Base-by-base conservation (phyloP, 2,888 invertebrate species). In the Syritta pipiens region DNA sequence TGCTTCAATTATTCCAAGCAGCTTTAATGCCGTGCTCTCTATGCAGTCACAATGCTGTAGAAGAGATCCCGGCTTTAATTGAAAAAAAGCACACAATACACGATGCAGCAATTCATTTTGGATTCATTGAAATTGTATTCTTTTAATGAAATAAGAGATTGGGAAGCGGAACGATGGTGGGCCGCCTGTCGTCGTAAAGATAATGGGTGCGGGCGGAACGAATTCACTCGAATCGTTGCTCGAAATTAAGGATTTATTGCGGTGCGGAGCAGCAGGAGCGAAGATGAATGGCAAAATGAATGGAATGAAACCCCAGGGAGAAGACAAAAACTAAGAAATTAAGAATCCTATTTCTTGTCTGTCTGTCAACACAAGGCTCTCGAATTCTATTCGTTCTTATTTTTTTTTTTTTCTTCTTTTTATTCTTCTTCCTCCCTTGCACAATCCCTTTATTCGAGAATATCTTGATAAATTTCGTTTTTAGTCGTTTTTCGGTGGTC, bases 41-140 rank as follows among this genome's bases (percentile, higher is more conserved):
- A 53, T 77, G 72, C 72, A 37, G 57, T 76, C 71, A 71, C 37
- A 63, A 62, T 69, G 42, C 60, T 53, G 26, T 2, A 68, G 32
- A 32, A 48, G 42, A 62, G 22, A 51, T 53, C 53, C 44, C 77
- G 48, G 72, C 60, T 67, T 72, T 77, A 77, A 77, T 77, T 77
- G 77, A 55, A 77, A 77, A 71, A 59, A 71, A 71, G 19, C 63
- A 59, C 37, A 76, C 76, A 71, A 76, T 67, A 72, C 59, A 77
- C 72, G 72, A 60, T 72, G 77, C 77, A 72, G 77, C 77, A 77
- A 72, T 77, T 77, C 77, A 77, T 77, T 77, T 77, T 42, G 46
- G 40, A 77, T 77, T 77, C 77, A 77, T 77, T 77, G 77, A 77
- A 77, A 72, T 77, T 72, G 65, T 72, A 77, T 77, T 77, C 72